These are phyloP conservation scores for Hypotaenidia philippensis DNA, from an alignment of 2,797 vertebrate species.

Conservation along the genomic window DNA sequence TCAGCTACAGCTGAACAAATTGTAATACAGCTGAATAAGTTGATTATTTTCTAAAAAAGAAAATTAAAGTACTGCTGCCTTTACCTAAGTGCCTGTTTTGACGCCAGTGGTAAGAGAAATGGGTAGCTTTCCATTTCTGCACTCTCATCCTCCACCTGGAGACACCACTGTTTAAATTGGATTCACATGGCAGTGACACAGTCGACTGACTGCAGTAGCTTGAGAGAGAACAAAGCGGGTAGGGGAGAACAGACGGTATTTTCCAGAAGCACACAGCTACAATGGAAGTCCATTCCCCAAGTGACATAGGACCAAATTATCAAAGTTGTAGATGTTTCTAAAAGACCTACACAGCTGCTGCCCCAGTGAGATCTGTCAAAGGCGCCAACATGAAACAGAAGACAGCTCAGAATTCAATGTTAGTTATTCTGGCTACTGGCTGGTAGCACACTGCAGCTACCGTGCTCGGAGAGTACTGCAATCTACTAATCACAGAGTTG, in stretches of 20 bases:
- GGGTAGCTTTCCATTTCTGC: not conserved
- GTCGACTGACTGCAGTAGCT: not conserved
- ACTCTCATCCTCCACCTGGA: not conserved
- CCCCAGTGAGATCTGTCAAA: not conserved
- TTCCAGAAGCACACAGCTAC: not conserved
- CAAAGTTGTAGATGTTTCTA: not conserved
- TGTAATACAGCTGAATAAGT: not conserved
- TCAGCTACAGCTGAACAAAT: not conserved
- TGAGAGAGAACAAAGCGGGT: not conserved
- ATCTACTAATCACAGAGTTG: not conserved
- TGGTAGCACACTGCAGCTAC: not conserved
- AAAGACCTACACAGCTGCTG: not conserved
- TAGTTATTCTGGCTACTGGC: not conserved
- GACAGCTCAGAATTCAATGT: not conserved
- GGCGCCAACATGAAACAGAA: not conserved
- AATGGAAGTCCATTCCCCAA: not conserved
- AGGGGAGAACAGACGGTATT: fast-evolving
- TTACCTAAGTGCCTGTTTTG: not conserved
- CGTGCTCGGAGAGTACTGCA: not conserved
- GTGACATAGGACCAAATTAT: not conserved
- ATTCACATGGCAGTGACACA: not conserved
- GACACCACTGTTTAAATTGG: not conserved
- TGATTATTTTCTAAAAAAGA: not conserved
- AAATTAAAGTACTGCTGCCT: not conserved
- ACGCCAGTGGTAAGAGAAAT: not conserved